Base-by-base conservation (phyloP, 1,140 invertebrate genomes). In the Capitella teleta region DNA sequence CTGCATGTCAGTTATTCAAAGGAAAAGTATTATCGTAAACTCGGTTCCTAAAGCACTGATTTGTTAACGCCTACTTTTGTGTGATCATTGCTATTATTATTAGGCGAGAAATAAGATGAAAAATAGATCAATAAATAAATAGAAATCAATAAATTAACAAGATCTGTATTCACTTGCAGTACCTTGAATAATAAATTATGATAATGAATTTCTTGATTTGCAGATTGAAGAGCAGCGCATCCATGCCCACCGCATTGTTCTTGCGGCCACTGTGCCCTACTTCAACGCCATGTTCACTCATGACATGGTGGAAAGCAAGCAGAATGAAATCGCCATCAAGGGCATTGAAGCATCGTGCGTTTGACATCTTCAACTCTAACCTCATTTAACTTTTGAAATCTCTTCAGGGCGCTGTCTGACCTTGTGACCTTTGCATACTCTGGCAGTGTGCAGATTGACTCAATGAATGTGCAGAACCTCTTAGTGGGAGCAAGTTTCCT, bases 271-370 rank as follows among this genome's bases (percentile, higher is more conserved):
- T 18, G 87, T 92, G 63, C 88, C 88, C 10, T 93, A 91, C 67
- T 93, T 92, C 68, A 79, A 87, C 73, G 86, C 83, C 14, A 92
- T 93, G 88, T 91, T 93, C 68, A 84, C 84, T 14, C 81, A 85
- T 70, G 85, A 90, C 64, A 88, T 91, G 85, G 77, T 82, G 1
- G 88, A 92, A 71, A 83, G 83, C 54, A 82, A 84, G 56, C 82
- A 86, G 61, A 81, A 80, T 61, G 85, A 87, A 63, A 86, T 92
- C 37, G 82, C 78, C 45, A 82, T 91, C 66, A 79, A 85, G 64
- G 84, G 83, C 57, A 83, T 87, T 57, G 86, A 89, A 61, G 77
- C 84, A 45, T 75, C 75, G 83, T 85, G 30, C 8, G 30, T 34
- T n/a, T 10, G n/a, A 34, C 30, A 10, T 10, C 1, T 10, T 16